Evolutionary conservation across 2,888 invertebrate species (phyloP).

Genomic region (Leptinotarsa peninsularis): DNA sequence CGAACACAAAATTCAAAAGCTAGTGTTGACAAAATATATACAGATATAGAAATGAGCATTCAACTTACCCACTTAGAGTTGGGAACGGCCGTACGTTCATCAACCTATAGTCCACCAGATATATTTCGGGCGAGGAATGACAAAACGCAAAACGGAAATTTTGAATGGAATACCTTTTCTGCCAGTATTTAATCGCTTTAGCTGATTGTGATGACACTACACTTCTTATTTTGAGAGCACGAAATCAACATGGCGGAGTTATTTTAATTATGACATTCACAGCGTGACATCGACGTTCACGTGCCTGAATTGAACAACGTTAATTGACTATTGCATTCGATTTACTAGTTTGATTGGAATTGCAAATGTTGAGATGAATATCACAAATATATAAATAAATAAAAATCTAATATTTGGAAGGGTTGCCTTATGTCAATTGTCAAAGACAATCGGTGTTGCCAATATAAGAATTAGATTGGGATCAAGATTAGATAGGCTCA

Average conservation of each 20-base stretch:
- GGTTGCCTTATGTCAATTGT: neutral
- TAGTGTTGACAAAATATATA: neutral
- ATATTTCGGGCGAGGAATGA: neutral
- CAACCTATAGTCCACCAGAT: neutral
- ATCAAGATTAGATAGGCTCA: too few relatives aligned
- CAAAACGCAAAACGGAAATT: constrained; percentile 14
- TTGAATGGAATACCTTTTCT: neutral
- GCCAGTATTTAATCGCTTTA: constrained; percentile 23
- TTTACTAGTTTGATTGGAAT: neutral
- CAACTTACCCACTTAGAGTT: constrained; percentile 18
- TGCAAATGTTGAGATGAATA: neutral
- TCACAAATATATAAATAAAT: neutral
- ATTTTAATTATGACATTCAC: constrained; percentile 22
- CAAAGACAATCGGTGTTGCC: neutral
- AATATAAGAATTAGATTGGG: neutral
- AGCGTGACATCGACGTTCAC: neutral
- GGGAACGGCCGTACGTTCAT: neutral
- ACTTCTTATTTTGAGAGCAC: constrained; percentile 54
- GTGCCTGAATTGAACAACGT: neutral
- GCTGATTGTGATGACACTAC: constrained; percentile 56
- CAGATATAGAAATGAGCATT: neutral
- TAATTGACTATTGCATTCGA: neutral
- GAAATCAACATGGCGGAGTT: constrained; percentile 56
- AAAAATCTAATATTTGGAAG: neutral
- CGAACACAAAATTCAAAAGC: neutral